Evolutionary conservation across 1,140 invertebrate genomes (phyloP), one percentile per base, ranked within the genome.

Genomic region (Caligus rogercresseyi): DNA sequence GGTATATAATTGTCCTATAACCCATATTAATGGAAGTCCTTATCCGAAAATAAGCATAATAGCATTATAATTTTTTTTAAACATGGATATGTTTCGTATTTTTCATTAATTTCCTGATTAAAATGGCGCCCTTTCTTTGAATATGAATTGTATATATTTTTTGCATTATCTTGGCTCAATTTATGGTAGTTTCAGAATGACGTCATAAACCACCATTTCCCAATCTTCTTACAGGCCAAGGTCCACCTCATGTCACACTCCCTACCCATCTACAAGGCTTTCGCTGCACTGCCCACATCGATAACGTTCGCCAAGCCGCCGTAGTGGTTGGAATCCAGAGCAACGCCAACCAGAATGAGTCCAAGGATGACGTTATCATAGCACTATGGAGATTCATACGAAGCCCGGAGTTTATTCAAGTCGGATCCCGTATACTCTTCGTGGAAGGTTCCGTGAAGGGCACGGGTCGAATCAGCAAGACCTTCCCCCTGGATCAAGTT

Each of bases 241-340:
- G 83, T 97, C 2, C 82, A 83, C 26, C 80, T 96, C 3, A 75
- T 95, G 7, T 87, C 84, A 67, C 89, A 95, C 72, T 77, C 82
- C 0, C 87, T 81, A 1, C 80, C 81, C 19, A 92, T 96, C 65
- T 83, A 81, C 65, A 80, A 80, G 90, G 90, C 16, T 95, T 92
- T 74, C 89, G 96, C 78, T 85, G 87, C 21, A 94, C 90, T 0
- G 83, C 97, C 1, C 89, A 96, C 70, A 86, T 96, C 64, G 91
- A 89, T 1, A 96, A 91, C 70, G 86, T 98, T 15, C 75, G 90
- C 11, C 94, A 97, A 75, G 96, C 91, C 0, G 91, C 88, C 18
- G 83, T 94, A 19, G 82, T 93, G 20, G 81, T 80, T 54, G 81
- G 78, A 16, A 84, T 85, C 67, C 77, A 61, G 25, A 52, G 74